A percentile compares a stretch with the other conserved stretches of the same genome.
These are phyloP conservation scores for Anser cygnoides DNA, from an alignment of 2,113 vertebrate genomes.

Conservation along the genomic window DNA sequence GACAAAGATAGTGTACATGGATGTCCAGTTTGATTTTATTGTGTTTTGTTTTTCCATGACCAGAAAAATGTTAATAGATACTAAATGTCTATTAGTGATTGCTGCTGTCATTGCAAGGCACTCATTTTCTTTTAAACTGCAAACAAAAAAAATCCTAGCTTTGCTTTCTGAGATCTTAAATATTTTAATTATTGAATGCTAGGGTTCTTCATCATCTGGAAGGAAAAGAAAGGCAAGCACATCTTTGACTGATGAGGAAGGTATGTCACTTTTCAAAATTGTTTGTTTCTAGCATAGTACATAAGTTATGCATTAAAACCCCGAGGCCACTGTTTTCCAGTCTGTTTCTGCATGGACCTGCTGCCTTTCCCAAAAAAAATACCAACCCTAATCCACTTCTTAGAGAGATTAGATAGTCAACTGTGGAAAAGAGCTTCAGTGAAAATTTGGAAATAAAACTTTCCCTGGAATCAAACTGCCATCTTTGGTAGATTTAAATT, in stretches of 20 bases:
- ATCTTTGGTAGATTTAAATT: background rate
- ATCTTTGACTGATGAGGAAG: conserved; percentile 79
- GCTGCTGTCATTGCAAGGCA: background rate
- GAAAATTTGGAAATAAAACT: background rate
- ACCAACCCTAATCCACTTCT: background rate
- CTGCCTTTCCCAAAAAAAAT: background rate
- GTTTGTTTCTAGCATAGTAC: rapidly evolving
- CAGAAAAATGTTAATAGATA: background rate
- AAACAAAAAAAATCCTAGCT: background rate
- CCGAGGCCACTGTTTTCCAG: background rate
- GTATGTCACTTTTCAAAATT: conserved; percentile 34
- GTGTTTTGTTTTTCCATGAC: background rate
- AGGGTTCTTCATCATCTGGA: conserved; percentile 72
- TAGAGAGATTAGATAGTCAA: background rate
- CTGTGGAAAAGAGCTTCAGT: background rate
- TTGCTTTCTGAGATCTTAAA: background rate
- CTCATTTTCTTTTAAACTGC: background rate
- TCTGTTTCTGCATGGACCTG: background rate
- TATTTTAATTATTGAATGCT: conserved; percentile 38
- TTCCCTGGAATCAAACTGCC: background rate
- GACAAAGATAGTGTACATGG: background rate
- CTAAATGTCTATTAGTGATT: background rate
- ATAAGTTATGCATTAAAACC: background rate
- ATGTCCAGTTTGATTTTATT: background rate
- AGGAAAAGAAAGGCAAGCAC: conserved; percentile 86